phyloP scores from a whole-genome alignment of 2,888 invertebrate species.

The Ornithoptera priamus region DNA sequence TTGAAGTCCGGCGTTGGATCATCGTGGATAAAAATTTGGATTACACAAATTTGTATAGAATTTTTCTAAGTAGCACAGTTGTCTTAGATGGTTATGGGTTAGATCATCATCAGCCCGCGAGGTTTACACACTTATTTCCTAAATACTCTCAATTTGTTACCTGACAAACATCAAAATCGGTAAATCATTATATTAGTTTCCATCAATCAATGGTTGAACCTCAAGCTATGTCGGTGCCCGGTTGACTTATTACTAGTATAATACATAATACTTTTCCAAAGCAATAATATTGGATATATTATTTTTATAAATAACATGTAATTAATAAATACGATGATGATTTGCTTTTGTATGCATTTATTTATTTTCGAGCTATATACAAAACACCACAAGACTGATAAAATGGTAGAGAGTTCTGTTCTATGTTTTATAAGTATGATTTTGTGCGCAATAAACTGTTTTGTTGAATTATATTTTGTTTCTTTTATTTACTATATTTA shows the following conservation, averaged over 20 bases:
- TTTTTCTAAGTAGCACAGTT: neutral
- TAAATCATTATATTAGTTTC: no score
- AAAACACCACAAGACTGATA: constrained; percentile 77
- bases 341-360: constrained; percentile 73
- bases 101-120: no score
- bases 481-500: constrained; percentile 54
- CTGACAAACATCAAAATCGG: no score
- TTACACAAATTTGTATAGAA: neutral
- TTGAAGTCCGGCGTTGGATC: no score
- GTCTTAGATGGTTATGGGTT: no score
- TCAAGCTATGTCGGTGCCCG: constrained; percentile 61
- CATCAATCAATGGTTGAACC: constrained; percentile 27
- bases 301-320: constrained; percentile 38
- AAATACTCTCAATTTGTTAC: neutral
- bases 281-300: constrained; percentile 31
- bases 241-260: constrained; percentile 38
- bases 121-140: no score
- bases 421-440: constrained; percentile 71
- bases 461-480: constrained; percentile 60
- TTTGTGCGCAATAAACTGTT: constrained; percentile 78
- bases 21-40: no score
- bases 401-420: constrained; percentile 59
- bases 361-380: constrained; percentile 73
- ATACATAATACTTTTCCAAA: constrained; percentile 30
- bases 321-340: constrained; percentile 42